Evolutionary conservation across 2,888 invertebrate genomes (phyloP).

Genomic region (Vesta saturnalis): DNA sequence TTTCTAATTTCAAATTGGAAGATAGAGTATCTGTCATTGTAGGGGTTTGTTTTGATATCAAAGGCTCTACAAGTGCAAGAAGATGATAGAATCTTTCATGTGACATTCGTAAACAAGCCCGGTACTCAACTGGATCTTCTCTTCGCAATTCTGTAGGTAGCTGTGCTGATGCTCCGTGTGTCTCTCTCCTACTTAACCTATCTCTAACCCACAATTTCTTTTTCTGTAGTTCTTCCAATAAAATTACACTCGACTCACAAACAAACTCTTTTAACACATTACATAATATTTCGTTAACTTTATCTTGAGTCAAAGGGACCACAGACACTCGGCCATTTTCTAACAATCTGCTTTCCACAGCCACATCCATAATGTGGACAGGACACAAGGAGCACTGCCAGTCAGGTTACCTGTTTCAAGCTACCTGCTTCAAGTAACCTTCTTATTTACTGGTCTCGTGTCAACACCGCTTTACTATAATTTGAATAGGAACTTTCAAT

Average conservation of each 20-base stretch:
- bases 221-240: not conserved
- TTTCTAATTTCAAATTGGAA: slow-evolving; percentile 49
- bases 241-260: not conserved
- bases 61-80: not conserved
- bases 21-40: slow-evolving; percentile 49
- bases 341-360: no score
- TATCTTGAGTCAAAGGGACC: no score
- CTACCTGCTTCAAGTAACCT: no score
- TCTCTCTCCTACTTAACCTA: not conserved
- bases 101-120: not conserved
- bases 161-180: slow-evolving; percentile 1
- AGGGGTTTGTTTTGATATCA: slow-evolving; percentile 33
- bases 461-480: no score
- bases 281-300: no score
- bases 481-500: no score
- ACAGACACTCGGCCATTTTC: no score
- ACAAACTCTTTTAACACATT: no score
- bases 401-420: no score
- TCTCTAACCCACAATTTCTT: not conserved
- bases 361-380: no score
- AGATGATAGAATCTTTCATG: not conserved
- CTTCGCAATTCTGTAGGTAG: not conserved
- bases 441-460: no score
- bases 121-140: not conserved
- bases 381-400: no score